Base-by-base conservation (phyloP, 2,113 vertebrate genomes). In the Mormyrus iriodes region DNA sequence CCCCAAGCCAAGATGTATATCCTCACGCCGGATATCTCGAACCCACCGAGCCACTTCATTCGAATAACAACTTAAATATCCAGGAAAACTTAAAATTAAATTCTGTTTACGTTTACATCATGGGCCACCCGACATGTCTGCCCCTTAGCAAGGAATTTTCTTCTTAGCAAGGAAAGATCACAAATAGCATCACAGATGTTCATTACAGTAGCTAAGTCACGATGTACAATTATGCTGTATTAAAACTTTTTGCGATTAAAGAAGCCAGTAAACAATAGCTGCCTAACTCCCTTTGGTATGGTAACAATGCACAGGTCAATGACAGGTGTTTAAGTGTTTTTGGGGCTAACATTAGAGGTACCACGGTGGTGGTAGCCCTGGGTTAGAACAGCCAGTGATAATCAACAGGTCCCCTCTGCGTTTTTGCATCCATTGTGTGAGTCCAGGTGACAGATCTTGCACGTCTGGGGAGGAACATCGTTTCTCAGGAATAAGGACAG, bases 1-100 rank as follows among this genome's bases (percentile, higher is more conserved):
- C 39, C 53, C 51, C 44, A 65, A 90, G 90, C 73, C 46, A 87
- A 88, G 90, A 91, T 52, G 65, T 88, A 90, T 55, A 73, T n/a
- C 42, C 82, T 73, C 65, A 2, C 39, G 76, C 39, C 73, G 52
- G 89, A 73, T 82, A 86, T 88, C 82, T 55, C 8, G 13, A 88
- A 73, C 58, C 31, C 48, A 7, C 83, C 27, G 35, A 51, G 89
- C 31, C 48, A 89, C 21, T 88, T 92, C 86, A 13, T 83, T 92
- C 79, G 73, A 91, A 90, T 88, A 91, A 90, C 84, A 90, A 89
- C 46, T 49, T 24, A 88, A 69, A 44, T 86, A 5, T 82, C 90
- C 91, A 88, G 73, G 90, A 82, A 88, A 88, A 17, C 88, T 69
- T 42, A n/a, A 9, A 13, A 19, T 42, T 7, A 42, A 79, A 79